These are phyloP conservation scores for Scaeva pyrastri DNA, from an alignment of 2,888 invertebrate genomes.

Conservation along the genomic window DNA sequence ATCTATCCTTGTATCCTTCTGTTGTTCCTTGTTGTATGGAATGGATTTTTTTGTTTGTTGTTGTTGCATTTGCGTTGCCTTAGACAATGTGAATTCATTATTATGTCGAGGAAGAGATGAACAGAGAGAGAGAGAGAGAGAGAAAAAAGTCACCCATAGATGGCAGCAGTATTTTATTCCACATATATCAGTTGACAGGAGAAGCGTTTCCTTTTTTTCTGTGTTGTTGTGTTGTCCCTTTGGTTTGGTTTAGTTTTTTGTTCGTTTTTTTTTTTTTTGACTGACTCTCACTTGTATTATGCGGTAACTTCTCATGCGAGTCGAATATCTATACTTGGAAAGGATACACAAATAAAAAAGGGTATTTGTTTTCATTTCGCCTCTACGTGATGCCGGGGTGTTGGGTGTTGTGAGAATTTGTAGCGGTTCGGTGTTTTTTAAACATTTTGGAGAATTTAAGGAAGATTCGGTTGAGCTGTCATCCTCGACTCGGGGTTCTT, in stretches of 20 bases:
- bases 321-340: conserved; percentile 4
- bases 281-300: conserved; percentile 9
- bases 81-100: conserved; percentile 31
- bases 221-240: conserved; percentile 7
- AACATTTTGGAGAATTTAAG: conserved; percentile 26
- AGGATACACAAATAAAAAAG: neutral
- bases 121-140: neutral
- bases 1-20: conserved; percentile 18
- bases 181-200: conserved; percentile 38
- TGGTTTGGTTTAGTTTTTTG: neutral
- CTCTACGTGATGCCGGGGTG: conserved; percentile 10
- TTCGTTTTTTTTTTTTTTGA: neutral
- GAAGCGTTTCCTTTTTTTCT: conserved; percentile 31
- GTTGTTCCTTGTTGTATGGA: neutral
- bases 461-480: conserved; percentile 33
- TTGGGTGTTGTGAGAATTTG: neutral
- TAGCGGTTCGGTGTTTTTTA: neutral
- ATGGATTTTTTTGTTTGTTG: neutral
- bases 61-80: neutral
- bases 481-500: neutral
- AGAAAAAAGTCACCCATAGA: conserved; percentile 47
- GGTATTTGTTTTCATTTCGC: conserved; percentile 10
- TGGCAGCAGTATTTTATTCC: conserved; percentile 55
- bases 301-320: conserved; percentile 39
- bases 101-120: neutral